phyloP scores from a whole-genome alignment of 1,140 invertebrate genomes.

The Teleogryllus occipitalis region DNA sequence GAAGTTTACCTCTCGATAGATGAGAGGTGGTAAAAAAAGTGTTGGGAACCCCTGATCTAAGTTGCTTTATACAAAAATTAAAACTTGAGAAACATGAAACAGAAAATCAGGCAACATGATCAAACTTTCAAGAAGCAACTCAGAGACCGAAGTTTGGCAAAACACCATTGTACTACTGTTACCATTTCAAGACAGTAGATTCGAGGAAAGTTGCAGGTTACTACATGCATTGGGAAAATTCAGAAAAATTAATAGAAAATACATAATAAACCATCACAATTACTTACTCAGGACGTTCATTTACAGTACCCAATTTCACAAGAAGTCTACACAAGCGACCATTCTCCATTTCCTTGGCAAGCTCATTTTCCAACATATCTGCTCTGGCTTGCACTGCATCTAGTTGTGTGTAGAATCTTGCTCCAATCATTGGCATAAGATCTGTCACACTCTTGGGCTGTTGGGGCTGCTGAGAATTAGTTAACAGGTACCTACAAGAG shows the following conservation, averaged over 20 bases:
- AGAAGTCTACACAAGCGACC: slow-evolving; percentile 83
- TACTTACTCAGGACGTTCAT: slow-evolving; percentile 86
- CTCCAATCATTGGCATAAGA: slow-evolving; percentile 98
- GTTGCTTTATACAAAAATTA: no score
- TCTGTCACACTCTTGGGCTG: slow-evolving; percentile 80
- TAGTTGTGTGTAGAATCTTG: slow-evolving; percentile 90
- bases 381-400: slow-evolving; percentile 79
- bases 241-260: background rate
- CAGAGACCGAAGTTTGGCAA: no score
- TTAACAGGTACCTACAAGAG: slow-evolving; percentile 62
- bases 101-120: no score
- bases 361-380: slow-evolving; percentile 83
- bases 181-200: no score
- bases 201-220: no score
- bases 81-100: no score
- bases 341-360: slow-evolving; percentile 91
- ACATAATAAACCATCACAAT: slow-evolving; percentile 7
- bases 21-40: no score
- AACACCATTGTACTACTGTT: no score
- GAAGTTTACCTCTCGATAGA: no score
- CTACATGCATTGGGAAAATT: no score
- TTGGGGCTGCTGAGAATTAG: slow-evolving; percentile 48
- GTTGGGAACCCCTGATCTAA: no score
- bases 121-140: no score
- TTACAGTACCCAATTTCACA: slow-evolving; percentile 82